Evolutionary conservation across 2,113 vertebrate genomes (phyloP), one percentile per base, ranked within the genome.

Genomic region (Amblyopsis rosae): DNA sequence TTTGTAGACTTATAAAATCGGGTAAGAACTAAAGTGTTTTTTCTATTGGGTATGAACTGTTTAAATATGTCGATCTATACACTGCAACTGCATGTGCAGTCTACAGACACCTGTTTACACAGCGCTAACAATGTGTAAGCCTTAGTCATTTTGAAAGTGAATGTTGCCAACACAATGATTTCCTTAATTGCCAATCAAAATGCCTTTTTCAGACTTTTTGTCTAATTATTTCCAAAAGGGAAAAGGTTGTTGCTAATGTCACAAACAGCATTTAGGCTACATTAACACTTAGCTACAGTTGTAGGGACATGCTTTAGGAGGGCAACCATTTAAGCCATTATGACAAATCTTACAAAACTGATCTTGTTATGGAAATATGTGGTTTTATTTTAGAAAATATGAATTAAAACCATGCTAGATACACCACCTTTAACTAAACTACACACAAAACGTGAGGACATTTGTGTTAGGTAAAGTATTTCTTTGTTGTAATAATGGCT

Each of bases 181-280:
- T 80, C 82, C 77, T 77, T 67, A 65, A 1, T 60, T 80, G 51
- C 82, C 86, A 90, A 89, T 88, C 81, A 83, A 55, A 79, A 26
- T 26, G 26, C 26, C 26, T 26, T 26, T 26, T 26, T 70, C 78
- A 70, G 65, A 61, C 17, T 41, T 10, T 76, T 77, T 19, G 54
- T 33, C 3, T 32, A 8, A 0, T 33, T 74, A 17, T 15, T 64
- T 5, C 56, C 53, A 66, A 59, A 48, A 6, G 32, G 41, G 26
- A 26, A 26, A 53, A 69, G 57, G 47, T 32, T 69, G 47, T 74
- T 78, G 65, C 62, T 62, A 59, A 76, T 73, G 59, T 76, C 56
- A 72, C 54, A 74, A 75, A 64, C 35, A 4, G 12, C 17, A 26
- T 26, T 26, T 26, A 26, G 26, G 26, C 26, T 26, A 26, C 26